Evolutionary conservation across 2,888 invertebrate species (phyloP).

Genomic region (Lasioglossum oenotherae): DNA sequence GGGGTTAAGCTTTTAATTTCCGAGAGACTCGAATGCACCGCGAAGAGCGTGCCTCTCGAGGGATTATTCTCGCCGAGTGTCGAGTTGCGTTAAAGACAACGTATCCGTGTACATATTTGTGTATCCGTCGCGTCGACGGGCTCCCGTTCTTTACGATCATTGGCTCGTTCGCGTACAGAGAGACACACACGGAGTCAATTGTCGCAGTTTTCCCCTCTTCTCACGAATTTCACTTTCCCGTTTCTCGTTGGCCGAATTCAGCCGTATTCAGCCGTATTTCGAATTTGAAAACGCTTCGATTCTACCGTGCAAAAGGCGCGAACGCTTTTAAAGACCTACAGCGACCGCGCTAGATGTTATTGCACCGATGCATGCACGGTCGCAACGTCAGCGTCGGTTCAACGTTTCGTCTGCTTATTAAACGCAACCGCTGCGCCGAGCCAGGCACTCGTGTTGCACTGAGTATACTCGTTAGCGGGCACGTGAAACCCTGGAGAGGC

Average conservation of each 20-base stretch:
- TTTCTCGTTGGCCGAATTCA: neutral
- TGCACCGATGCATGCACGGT: neutral
- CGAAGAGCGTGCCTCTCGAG: neutral
- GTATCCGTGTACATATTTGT: neutral
- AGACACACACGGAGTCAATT: neutral
- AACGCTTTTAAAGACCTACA: neutral
- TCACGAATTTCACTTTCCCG: neutral
- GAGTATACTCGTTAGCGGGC: conserved; percentile 32
- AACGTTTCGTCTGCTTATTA: conserved; percentile 62
- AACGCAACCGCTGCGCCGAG: conserved; percentile 44
- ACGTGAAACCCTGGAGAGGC: neutral
- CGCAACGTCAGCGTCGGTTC: conserved; percentile 31
- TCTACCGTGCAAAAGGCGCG: neutral
- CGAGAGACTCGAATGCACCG: conserved; percentile 17
- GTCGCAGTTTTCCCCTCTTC: neutral
- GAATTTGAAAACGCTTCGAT: neutral
- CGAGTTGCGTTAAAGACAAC: neutral
- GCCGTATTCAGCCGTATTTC: too few species aligned
- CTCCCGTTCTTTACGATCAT: neutral
- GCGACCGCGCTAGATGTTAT: neutral
- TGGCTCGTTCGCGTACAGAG: neutral
- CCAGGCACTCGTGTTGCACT: conserved; percentile 43
- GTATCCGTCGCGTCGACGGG: neutral
- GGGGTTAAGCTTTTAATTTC: conserved; percentile 42
- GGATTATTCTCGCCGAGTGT: conserved; percentile 26